Percentiles rank a stretch among this genome's conserved stretches.
These are phyloP conservation scores for Rhyacophila evoluta DNA, from an alignment of 2,888 invertebrate species.

Conservation along the genomic window DNA sequence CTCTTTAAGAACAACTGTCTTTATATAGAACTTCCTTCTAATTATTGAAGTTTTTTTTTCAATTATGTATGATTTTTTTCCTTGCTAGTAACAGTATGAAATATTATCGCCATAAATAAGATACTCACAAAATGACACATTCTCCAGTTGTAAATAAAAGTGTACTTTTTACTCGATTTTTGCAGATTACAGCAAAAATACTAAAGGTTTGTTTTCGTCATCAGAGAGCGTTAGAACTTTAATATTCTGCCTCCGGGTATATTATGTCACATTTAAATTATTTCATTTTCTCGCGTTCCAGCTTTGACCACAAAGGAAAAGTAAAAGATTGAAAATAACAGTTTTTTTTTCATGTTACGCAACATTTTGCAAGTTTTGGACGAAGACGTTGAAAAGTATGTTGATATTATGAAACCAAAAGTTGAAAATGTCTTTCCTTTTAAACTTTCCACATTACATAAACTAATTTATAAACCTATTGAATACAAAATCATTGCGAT, in stretches of 20 bases:
- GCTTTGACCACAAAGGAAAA: not conserved
- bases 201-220: not conserved
- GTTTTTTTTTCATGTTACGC: not conserved
- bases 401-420: not conserved
- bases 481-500: too few species aligned
- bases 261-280: not conserved
- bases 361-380: not conserved
- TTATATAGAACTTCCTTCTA: too few species aligned
- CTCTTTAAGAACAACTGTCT: too few species aligned
- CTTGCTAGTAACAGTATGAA: too few species aligned
- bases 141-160: too few species aligned
- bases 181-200: too few species aligned
- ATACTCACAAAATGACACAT: too few species aligned
- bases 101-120: too few species aligned
- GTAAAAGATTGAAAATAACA: slow-evolving; percentile 17
- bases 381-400: slow-evolving; percentile 7
- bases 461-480: not conserved
- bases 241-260: not conserved
- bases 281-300: not conserved
- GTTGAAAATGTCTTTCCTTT: not conserved
- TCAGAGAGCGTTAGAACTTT: not conserved
- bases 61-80: too few species aligned
- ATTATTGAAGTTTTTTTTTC: too few species aligned
- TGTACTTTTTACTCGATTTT: too few species aligned
- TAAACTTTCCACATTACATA: not conserved